Evolutionary conservation across 1,140 invertebrate genomes (phyloP), one percentile per base, ranked within the genome.

Genomic region (Popillia japonica): DNA sequence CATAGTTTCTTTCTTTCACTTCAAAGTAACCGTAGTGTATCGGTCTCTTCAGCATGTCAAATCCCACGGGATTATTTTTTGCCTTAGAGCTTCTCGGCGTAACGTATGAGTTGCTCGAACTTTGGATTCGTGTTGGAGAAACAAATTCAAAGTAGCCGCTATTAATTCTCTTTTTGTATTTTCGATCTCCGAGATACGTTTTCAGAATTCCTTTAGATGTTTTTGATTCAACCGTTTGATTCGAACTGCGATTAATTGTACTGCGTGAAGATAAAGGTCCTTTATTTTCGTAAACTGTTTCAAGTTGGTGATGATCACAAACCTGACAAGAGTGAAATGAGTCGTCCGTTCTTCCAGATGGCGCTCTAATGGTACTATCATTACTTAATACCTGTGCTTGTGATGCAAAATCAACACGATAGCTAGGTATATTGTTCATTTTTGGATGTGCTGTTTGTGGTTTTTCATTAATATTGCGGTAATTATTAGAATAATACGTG

Each of bases 141-240:
- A 74, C 72, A 20, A 74, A 20, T 41, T 74, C 72, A 41, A 41
- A 74, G 11, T 74, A 74, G 0, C 72, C 72, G 9, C 40, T 74
- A 7, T 74, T 74, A n/a, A 41, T 20, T 72, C n/a, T 72, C 22
- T 27, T 72, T 14, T 22, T 23, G 6, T 68, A 22, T 68, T 23
- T 23, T 34, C 8, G 7, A 17, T 64, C 59, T 6, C 20, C 22
- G 9, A 23, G 6, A 27, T 22, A 27, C 9, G 61, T 3, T 27
- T 10, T 14, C 11, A 6, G 22, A 6, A 17, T n/a, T 55, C 48
- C 48, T 6, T n/a, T n/a, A 14, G 14, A 14, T 27, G 20, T 7
- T 27, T 27, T 22, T 3, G 44, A 48, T 14, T 68, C 22, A 68
- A 68, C 1, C 22, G 61, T 68, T 68, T 68, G 61, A 23, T 27